A percentile compares a stretch with the other conserved stretches of the same genome.
phyloP scores from a whole-genome alignment of 2,797 vertebrate species.

The Anolis apletophallus region DNA sequence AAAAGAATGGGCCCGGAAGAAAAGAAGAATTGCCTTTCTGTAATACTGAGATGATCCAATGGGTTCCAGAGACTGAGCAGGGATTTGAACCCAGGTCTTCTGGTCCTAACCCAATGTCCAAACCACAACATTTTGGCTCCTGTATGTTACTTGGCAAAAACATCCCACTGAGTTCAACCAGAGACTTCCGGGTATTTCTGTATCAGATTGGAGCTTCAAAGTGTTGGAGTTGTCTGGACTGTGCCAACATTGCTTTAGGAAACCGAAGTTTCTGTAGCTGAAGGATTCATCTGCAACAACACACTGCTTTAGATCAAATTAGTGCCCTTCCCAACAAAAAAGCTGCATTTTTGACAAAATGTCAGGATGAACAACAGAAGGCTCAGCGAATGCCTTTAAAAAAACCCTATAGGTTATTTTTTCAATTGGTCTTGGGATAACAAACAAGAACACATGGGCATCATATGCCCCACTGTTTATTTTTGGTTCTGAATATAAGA shows the following conservation, averaged over 20 bases:
- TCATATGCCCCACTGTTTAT: neutral
- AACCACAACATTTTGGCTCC: too few species aligned
- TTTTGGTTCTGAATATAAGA: neutral
- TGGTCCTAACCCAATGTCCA: too few species aligned
- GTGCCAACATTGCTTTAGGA: neutral
- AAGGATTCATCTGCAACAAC: neutral
- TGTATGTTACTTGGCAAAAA: neutral
- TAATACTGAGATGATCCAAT: too few species aligned
- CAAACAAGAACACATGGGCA: neutral
- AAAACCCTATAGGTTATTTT: neutral
- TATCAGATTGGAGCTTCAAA: neutral
- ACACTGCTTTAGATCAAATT: neutral
- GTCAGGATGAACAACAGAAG: neutral
- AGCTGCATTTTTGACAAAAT: neutral
- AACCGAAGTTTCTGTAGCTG: neutral
- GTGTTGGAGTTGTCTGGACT: neutral
- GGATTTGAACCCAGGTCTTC: too few species aligned
- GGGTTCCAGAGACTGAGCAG: too few species aligned
- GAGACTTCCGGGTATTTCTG: neutral
- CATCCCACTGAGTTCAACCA: neutral
- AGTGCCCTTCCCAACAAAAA: neutral
- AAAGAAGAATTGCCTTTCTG: too few species aligned
- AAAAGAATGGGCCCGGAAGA: neutral
- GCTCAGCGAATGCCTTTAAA: neutral
- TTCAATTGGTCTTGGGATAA: neutral